These are phyloP conservation scores for Nibea coibor DNA, from an alignment of 2,113 vertebrate species.

Conservation along the genomic window DNA sequence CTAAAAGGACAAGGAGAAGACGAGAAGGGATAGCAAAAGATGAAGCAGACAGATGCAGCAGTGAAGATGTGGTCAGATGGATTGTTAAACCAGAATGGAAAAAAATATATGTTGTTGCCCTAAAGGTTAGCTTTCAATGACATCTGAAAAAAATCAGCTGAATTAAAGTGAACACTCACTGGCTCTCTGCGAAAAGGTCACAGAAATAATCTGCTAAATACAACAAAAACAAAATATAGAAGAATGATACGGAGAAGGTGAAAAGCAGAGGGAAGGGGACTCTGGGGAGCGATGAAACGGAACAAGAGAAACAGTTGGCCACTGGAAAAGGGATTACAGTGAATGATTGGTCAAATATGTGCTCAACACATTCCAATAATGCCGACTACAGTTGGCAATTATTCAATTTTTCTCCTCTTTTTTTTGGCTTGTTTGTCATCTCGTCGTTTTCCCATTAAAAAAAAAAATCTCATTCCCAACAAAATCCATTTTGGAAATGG, in stretches of 20 bases:
- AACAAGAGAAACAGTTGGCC: slow-evolving; percentile 7
- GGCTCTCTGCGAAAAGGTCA: not conserved
- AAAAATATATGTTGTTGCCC: not conserved
- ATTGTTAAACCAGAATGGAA: not conserved
- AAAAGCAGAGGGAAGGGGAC: not conserved
- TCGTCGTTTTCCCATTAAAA: not conserved
- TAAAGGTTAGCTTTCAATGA: not conserved
- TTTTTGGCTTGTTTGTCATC: not conserved
- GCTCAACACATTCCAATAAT: slow-evolving; percentile 1
- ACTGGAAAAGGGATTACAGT: slow-evolving; percentile 18
- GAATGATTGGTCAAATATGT: slow-evolving; percentile 32
- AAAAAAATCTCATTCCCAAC: not conserved
- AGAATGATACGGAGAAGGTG: not conserved
- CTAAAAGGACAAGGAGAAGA: not conserved
- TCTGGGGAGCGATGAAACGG: slow-evolving; percentile 7
- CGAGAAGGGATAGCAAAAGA: not conserved
- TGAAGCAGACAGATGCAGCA: not conserved
- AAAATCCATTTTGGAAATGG: not conserved
- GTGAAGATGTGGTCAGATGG: not conserved
- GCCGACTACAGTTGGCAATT: not conserved
- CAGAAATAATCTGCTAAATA: not conserved
- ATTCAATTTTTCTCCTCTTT: not conserved
- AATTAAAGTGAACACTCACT: not conserved
- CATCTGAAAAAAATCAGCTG: not conserved
- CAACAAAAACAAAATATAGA: not conserved